phyloP scores from a whole-genome alignment of 2,888 invertebrate species.

The Rhamphomyia laevipes region DNA sequence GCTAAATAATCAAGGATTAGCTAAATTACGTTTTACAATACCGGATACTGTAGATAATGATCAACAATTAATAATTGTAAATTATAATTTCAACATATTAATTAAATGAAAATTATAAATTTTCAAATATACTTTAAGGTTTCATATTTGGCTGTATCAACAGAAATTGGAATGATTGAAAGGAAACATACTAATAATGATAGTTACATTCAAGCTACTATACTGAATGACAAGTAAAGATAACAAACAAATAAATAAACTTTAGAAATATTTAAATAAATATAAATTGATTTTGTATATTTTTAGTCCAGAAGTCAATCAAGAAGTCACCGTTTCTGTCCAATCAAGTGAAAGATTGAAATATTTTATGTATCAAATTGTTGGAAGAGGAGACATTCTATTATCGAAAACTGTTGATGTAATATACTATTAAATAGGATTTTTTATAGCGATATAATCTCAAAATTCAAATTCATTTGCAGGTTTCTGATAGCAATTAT shows the following conservation, averaged over 20 bases:
- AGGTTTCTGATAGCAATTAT: slow-evolving; percentile 28
- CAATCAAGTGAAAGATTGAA: slow-evolving; percentile 68
- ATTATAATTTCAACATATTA: slow-evolving; percentile 1
- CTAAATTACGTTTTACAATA: slow-evolving; percentile 34
- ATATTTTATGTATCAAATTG: slow-evolving; percentile 63
- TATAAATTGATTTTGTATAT: slow-evolving; percentile 15
- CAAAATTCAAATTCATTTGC: not conserved
- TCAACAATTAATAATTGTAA: slow-evolving; percentile 33
- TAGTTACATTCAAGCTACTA: slow-evolving; percentile 35
- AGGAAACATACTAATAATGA: slow-evolving; percentile 28
- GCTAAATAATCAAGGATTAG: slow-evolving; percentile 27
- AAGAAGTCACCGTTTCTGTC: slow-evolving; percentile 62
- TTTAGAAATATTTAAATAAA: not conserved
- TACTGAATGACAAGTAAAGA: slow-evolving; percentile 45
- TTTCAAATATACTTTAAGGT: slow-evolving; percentile 40
- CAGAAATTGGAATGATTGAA: slow-evolving; percentile 31
- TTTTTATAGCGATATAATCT: too few species aligned
- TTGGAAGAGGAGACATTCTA: slow-evolving; percentile 79
- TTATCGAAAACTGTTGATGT: slow-evolving; percentile 62
- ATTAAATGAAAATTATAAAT: not conserved
- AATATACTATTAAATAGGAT: slow-evolving; percentile 11
- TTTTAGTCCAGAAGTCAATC: slow-evolving; percentile 48
- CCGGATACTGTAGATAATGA: slow-evolving; percentile 29
- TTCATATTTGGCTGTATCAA: slow-evolving; percentile 61
- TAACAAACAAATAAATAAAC: slow-evolving; percentile 36